Percentiles rank a stretch among this genome's conserved stretches.
These are phyloP conservation scores for Tribolium castaneum DNA, from an alignment of 1,140 invertebrate genomes.

Conservation along the genomic window DNA sequence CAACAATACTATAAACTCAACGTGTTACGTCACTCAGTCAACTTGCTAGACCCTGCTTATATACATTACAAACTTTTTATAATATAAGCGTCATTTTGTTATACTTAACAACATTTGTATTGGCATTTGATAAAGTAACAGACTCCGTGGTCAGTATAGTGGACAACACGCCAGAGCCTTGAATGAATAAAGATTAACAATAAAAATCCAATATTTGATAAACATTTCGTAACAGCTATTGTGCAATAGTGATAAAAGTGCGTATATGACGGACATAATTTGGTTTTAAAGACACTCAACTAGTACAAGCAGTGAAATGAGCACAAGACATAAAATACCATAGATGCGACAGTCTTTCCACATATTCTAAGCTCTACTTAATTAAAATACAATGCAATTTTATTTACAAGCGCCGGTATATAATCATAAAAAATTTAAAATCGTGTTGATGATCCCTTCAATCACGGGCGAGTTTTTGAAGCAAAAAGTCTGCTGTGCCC, in stretches of 20 bases:
- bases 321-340: slow-evolving; percentile 11
- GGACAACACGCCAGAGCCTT: slow-evolving; percentile 2
- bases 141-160: slow-evolving; percentile 4
- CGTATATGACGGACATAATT: slow-evolving; percentile 1
- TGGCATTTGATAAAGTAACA: slow-evolving; percentile 24
- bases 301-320: slow-evolving; percentile 2
- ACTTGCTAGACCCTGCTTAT: slow-evolving; percentile 33
- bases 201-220: slow-evolving; percentile 8
- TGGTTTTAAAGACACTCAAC: slow-evolving; percentile 14
- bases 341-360: neutral
- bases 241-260: slow-evolving; percentile 18
- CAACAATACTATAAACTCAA: slow-evolving; percentile 31
- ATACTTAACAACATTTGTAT: slow-evolving; percentile 33
- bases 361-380: neutral
- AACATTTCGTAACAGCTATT: slow-evolving; percentile 27
- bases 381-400: neutral
- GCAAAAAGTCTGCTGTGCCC: neutral
- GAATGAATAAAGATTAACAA: neutral
- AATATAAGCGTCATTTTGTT: slow-evolving; percentile 31
- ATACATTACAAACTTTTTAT: slow-evolving; percentile 28
- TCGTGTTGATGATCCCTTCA: slow-evolving; percentile 19
- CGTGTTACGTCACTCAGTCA: slow-evolving; percentile 16
- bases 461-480: neutral
- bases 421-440: slow-evolving; percentile 26
- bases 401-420: slow-evolving; percentile 17